phyloP scores from a whole-genome alignment of 2,113 vertebrate species.

The Piaya cayana region DNA sequence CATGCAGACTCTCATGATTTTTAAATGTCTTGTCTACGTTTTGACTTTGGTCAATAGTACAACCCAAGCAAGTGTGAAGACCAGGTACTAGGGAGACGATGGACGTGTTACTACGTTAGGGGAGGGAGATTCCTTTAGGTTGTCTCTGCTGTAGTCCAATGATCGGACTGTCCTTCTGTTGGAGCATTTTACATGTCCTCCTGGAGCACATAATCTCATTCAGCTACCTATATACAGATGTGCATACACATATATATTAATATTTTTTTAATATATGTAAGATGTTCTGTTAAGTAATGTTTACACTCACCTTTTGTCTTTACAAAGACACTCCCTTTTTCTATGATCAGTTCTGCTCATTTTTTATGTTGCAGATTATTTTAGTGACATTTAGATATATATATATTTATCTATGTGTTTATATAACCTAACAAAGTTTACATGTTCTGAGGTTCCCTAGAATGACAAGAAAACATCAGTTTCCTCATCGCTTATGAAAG shows the following conservation, averaged over 20 bases:
- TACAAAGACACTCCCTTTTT: not conserved
- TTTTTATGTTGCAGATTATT: not conserved
- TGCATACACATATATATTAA: fast-evolving
- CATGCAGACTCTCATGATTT: not conserved
- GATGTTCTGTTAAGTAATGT: not conserved
- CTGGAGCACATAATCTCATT: not conserved
- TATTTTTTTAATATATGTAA: not conserved
- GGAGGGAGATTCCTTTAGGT: not conserved
- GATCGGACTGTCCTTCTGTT: not conserved
- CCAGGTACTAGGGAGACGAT: not conserved
- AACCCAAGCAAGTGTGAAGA: not conserved
- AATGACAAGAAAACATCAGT: not conserved
- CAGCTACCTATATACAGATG: not conserved
- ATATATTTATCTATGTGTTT: not conserved
- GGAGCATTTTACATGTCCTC: fast-evolving
- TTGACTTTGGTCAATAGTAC: not conserved
- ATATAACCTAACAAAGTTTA: not conserved
- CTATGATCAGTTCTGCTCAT: fast-evolving
- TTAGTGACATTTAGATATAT: not conserved
- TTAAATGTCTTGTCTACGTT: not conserved
- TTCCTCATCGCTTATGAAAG: not conserved
- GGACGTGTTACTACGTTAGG: not conserved
- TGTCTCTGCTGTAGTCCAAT: fast-evolving
- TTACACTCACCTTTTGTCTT: not conserved
- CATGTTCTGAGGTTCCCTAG: not conserved